These are phyloP conservation scores for Aurelia sp. DNA, from an alignment of 30 jellyfish, hydroid and myxozoan species.

Conservation along the genomic window DNA sequence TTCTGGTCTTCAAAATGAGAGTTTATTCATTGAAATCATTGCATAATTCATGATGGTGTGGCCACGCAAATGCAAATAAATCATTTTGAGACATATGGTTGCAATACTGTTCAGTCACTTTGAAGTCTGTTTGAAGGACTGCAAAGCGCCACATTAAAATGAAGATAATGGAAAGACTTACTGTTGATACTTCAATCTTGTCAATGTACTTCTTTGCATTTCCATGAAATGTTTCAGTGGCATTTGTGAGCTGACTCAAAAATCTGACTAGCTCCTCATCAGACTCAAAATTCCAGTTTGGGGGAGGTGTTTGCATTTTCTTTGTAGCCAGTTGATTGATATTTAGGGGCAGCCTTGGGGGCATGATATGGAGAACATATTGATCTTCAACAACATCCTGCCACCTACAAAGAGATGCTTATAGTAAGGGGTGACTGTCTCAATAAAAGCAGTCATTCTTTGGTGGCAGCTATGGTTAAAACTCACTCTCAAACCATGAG, in stretches of 20 bases:
- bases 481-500: too few relatives aligned
- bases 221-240: conserved; percentile 63
- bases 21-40: too few relatives aligned
- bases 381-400: conserved; percentile 81
- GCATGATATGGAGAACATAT: conserved; percentile 70
- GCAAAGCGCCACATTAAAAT: neutral
- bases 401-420: conserved; percentile 61
- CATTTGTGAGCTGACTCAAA: conserved; percentile 63
- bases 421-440: neutral
- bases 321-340: conserved; percentile 60
- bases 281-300: conserved; percentile 83
- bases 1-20: too few relatives aligned
- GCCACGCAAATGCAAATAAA: too few relatives aligned
- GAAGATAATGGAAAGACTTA: neutral
- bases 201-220: conserved; percentile 82
- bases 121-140: too few relatives aligned
- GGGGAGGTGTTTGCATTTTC: conserved; percentile 73
- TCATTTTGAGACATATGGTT: too few relatives aligned
- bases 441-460: too few relatives aligned
- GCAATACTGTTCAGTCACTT: too few relatives aligned
- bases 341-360: conserved; percentile 76
- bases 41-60: too few relatives aligned
- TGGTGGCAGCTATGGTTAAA: too few relatives aligned
- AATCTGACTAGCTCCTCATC: conserved; percentile 91
- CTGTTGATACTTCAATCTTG: conserved; percentile 78